Base-by-base conservation (phyloP, 2,797 vertebrate genomes). In the Esox lucius region DNA sequence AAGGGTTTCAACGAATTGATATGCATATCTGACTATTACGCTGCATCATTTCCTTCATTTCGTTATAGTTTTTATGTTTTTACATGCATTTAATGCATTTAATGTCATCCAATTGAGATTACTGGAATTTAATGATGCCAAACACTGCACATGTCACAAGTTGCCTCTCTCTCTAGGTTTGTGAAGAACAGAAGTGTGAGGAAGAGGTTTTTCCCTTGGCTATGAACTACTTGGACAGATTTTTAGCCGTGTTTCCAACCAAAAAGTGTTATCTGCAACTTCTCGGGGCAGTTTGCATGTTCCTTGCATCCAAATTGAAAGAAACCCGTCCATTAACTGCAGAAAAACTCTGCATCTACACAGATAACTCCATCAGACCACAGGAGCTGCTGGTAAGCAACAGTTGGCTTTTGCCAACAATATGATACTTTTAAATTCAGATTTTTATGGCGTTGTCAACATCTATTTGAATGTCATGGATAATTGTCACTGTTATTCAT, bases 141-240 rank as follows among this genome's bases (percentile, higher is more conserved):
- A 66, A 66, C 31, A 16, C 31, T 35, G 64, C 31, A 35, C 64
- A 66, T 66, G 64, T 66, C 15, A 66, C 64, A 66, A 61, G 64
- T 66, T 28, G 28, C 11, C 77, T 71, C 85, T 62, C 62, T 61
- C 51, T 26, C 9, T 78, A 98, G 97, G 97, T 98, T 72, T 98
- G 96, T 70, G 97, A 99, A 88, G 96, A 96, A 75, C 96, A 97
- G 91, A 96, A 94, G 79, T 95, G 95, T 49, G 95, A 96, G 85
- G 95, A 97, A 88, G 96, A 97, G n/a, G 95, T 98, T 80, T 98
- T 99, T 85, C 95, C 97, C 74, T 87, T 98, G 93, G 95, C 97
- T 80, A 96, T 99, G 93, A 99, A 98, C 92, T 99, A 99, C 90
- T 94, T 98, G 95, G 97, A 99, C 91, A 94, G 97, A 85, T 98